Conservation (phyloP, 2,113 vertebrate genomes). For the Mormyrus iriodes region DNA sequence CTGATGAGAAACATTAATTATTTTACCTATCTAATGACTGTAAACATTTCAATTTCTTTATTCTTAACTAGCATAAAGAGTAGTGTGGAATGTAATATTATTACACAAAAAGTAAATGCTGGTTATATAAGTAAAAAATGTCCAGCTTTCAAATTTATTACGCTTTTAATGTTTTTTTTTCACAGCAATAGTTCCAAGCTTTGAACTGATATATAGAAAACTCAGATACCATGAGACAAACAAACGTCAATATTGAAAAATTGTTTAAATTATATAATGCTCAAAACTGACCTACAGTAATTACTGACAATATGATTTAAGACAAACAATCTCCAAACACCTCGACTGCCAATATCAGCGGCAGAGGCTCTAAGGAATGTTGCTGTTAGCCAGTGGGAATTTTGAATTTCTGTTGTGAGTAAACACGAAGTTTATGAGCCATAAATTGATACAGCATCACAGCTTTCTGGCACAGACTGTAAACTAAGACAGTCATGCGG, state of each 20-base stretch:
- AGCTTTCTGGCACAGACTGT: background rate
- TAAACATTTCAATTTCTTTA: background rate
- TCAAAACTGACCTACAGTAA: background rate
- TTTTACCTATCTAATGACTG: background rate
- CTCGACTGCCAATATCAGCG: background rate
- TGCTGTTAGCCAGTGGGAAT: background rate
- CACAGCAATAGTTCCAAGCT: background rate
- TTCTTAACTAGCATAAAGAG: background rate
- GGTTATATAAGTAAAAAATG: background rate
- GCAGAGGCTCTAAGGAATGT: background rate
- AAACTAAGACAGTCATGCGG: background rate
- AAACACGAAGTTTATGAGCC: conserved; percentile 5
- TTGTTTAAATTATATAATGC: background rate
- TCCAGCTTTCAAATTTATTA: background rate
- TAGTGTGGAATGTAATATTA: background rate
- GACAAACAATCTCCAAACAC: background rate
- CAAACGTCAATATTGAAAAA: background rate
- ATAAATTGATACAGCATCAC: background rate
- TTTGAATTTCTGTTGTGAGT: background rate
- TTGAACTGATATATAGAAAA: background rate
- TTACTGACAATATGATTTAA: background rate
- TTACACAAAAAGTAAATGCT: background rate
- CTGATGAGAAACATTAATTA: background rate
- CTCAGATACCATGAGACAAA: background rate
- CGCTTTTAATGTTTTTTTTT: background rate